Evolutionary conservation across 2,113 vertebrate species (phyloP), one percentile per base, ranked within the genome.

Genomic region (Anser brachyrhynchus): DNA sequence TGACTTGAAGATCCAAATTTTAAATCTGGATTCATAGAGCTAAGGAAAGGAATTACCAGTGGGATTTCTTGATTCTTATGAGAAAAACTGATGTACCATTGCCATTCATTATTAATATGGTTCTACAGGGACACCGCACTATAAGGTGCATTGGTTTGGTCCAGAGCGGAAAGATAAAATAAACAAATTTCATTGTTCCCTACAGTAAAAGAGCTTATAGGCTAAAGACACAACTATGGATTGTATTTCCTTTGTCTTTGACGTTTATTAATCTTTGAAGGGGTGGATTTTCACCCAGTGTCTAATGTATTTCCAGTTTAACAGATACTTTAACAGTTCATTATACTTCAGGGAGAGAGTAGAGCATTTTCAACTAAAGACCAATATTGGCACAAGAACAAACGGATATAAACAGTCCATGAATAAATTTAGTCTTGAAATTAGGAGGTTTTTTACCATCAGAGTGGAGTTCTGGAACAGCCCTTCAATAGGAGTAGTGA

Each of bases 401-500:
- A 96, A 83, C 89, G 92, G 31, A 13, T 90, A 94, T 86, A 97
- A 97, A 93, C 83, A 93, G 73, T 41, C 69, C 79, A 90, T 95
- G 55, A 95, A 95, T 97, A 96, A 81, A 95, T 94, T 90, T 84
- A 96, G 59, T 69, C 59, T 92, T 94, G 90, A 93, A 96, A 95
- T 92, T 93, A 93, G n/a, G 62, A 61, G 33, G 5, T 28, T 94
- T 94, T 96, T 92, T 80, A 64, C 69, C 65, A 89, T 89, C 69
- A 93, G 83, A 95, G 51, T 39, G 22, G 51, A 46, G 46, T 71
- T 95, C 72, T 94, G 79, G 41, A 95, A 92, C 54, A 74, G 83
- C 71, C 69, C 16, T 93, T 93, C 79, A 77, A 31, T 67, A 44
- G n/a, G 26, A 93, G 69, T 43, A 93, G n/a, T 1, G 5, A 92